Conservation (phyloP, 2,797 vertebrate species). For the Myotis daubentonii region DNA sequence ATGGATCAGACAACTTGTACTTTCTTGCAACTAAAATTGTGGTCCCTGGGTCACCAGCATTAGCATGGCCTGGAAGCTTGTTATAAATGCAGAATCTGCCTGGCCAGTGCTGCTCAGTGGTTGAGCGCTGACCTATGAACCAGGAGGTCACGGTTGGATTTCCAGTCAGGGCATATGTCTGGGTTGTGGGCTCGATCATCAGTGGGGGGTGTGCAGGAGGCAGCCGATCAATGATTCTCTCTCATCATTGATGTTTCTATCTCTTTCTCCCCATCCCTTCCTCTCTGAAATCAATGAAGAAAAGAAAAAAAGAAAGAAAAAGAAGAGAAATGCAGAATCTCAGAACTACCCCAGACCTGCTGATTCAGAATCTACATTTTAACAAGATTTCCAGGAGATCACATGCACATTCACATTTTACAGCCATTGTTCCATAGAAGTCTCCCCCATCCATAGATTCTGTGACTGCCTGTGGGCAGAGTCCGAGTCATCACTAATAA, state of each 20-base stretch:
- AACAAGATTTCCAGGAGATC: conserved; percentile 9
- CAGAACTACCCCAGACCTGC: not conserved
- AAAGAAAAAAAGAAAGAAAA: no score
- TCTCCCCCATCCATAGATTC: not conserved
- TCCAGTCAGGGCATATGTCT: no score
- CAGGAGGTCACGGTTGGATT: no score
- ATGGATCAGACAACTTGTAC: not conserved
- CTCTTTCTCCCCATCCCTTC: no score
- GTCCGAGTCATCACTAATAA: not conserved
- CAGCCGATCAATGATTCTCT: no score
- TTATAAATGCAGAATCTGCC: not conserved
- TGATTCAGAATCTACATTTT: not conserved
- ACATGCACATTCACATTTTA: not conserved
- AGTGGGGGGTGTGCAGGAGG: no score
- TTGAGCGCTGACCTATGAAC: no score
- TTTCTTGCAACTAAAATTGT: not conserved
- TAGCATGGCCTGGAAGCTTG: not conserved
- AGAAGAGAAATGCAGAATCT: not conserved
- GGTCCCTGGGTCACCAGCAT: not conserved
- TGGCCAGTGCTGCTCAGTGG: no score
- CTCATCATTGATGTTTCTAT: no score
- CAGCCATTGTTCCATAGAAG: not conserved
- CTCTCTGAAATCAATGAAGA: no score
- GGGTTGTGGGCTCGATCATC: no score
- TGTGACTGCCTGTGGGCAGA: not conserved